Conservation (phyloP, 2,113 vertebrate genomes). For the Otolemur garnettii region DNA sequence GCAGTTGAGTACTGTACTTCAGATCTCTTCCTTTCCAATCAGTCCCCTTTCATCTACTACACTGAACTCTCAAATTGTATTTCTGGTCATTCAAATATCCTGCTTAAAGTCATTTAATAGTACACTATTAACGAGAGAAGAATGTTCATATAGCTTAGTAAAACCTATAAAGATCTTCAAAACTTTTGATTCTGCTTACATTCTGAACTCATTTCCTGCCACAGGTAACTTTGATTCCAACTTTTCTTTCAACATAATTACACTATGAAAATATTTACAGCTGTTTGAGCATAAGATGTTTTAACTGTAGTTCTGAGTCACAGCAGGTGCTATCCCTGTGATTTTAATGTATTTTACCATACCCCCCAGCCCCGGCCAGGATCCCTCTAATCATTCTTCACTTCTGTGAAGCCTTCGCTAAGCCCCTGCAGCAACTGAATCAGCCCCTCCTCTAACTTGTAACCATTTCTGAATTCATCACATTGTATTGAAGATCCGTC, state of each 20-base stretch:
- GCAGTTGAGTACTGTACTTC: background rate
- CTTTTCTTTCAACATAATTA: background rate
- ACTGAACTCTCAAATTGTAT: background rate
- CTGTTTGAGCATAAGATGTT: background rate
- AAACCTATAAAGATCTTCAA: background rate
- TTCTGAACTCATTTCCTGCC: background rate
- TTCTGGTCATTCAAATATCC: background rate
- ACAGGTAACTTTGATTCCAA: background rate
- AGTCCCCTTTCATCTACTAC: background rate
- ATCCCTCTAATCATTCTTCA: background rate
- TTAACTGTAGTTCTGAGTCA: background rate
- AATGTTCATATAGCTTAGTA: background rate
- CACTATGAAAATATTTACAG: background rate
- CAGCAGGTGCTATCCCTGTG: background rate
- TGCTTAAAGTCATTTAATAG: background rate
- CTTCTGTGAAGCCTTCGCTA: background rate
- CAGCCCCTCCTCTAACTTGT: background rate
- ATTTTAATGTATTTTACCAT: background rate
- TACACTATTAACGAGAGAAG: background rate
- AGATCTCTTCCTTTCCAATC: background rate
- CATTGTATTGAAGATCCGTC: background rate
- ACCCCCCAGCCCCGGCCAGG: background rate
- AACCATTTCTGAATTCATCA: background rate
- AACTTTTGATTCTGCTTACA: background rate
- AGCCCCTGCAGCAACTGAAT: background rate